Conservation (phyloP, 2,113 vertebrate genomes). For the Saguinus midas region DNA sequence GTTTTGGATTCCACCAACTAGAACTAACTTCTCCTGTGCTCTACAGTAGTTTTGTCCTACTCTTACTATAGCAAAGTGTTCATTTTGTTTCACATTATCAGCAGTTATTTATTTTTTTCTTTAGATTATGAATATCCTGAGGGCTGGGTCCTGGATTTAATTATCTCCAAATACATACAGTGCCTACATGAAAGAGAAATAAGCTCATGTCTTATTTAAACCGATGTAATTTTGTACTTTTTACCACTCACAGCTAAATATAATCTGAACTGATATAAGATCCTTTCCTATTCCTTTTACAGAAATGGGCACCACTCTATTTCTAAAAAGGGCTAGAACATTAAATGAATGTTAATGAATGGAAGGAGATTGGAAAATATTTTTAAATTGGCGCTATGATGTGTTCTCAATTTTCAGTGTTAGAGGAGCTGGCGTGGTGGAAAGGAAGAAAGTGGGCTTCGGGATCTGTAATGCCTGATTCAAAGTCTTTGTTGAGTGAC, state of each 20-base stretch:
- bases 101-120: not conserved
- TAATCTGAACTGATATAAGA: not conserved
- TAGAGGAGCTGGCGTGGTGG: not conserved
- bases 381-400: not conserved
- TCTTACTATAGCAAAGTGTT: not conserved
- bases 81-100: not conserved
- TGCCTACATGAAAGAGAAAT: not conserved
- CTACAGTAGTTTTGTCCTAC: not conserved
- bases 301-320: not conserved
- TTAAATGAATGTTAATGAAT: not conserved
- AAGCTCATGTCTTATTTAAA: conserved; percentile 29
- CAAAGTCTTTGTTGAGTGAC: not conserved
- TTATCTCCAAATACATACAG: not conserved
- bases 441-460: not conserved
- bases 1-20: not conserved
- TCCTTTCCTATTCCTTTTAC: not conserved
- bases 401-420: not conserved
- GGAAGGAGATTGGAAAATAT: conserved; percentile 15
- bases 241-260: not conserved
- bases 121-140: not conserved
- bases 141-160: not conserved
- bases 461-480: not conserved
- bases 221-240: conserved; percentile 9
- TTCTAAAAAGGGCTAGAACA: not conserved
- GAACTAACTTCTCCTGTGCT: not conserved